Conservation (phyloP, 1,140 invertebrate species). For the Catajapyx aquilonaris region DNA sequence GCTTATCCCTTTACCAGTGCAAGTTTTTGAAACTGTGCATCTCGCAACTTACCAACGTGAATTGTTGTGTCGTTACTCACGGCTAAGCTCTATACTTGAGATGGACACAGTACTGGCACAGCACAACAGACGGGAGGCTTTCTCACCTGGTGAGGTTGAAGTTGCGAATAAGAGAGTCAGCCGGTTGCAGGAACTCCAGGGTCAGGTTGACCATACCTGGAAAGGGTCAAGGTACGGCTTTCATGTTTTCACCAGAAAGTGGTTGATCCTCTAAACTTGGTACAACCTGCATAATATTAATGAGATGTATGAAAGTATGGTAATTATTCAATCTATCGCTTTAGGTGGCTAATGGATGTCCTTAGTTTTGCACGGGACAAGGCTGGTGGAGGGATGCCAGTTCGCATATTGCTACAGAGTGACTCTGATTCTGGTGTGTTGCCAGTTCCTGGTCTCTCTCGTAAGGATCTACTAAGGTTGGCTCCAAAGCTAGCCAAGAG, state of each 20-base stretch:
- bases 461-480: no score
- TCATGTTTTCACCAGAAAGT: no score
- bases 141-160: constrained; percentile 66
- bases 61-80: constrained; percentile 69
- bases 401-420: no score
- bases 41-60: constrained; percentile 72
- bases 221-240: no score
- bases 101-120: constrained; percentile 77
- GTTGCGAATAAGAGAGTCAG: constrained; percentile 62
- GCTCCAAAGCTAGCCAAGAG: no score
- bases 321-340: no score
- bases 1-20: constrained; percentile 63
- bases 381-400: constrained; percentile 7
- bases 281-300: no score
- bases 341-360: constrained; percentile 92
- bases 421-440: no score
- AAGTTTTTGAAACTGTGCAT: constrained; percentile 85
- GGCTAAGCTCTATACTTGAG: constrained; percentile 77
- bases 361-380: constrained; percentile 79
- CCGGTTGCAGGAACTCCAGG: constrained; percentile 59
- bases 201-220: constrained; percentile 66
- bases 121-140: constrained; percentile 79
- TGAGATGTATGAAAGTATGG: no score
- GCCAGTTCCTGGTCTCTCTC: no score
- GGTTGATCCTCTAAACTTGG: no score